Conservation (phyloP, 2,888 invertebrate genomes). For the Lycaena phlaeas region DNA sequence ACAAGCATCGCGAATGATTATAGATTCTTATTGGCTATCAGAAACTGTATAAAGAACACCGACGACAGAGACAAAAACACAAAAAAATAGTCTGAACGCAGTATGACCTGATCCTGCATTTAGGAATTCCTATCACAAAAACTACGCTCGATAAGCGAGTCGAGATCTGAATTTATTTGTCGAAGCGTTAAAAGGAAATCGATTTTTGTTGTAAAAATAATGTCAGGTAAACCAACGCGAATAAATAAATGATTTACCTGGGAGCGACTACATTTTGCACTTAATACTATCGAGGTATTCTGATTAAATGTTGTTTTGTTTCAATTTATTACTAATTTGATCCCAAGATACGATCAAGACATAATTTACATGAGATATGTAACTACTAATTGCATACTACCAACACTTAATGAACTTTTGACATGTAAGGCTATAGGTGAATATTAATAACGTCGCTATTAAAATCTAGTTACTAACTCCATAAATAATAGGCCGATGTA, state of each 20-base stretch:
- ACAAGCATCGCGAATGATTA: not conserved
- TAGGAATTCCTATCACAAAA: constrained; percentile 8
- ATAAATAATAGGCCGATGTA: too few species aligned
- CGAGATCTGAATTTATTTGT: constrained; percentile 28
- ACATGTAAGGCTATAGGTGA: too few species aligned
- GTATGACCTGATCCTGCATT: constrained; percentile 6
- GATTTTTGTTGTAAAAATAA: constrained; percentile 50
- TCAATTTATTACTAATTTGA: constrained; percentile 5
- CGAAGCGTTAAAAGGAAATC: constrained; percentile 26
- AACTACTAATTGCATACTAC: too few species aligned
- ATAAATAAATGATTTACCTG: constrained; percentile 38
- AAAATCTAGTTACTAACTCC: too few species aligned
- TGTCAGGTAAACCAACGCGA: constrained; percentile 51
- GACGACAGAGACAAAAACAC: constrained; percentile 8
- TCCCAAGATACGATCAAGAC: constrained; percentile 7
- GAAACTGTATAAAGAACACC: constrained; percentile 12
- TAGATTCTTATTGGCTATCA: not conserved
- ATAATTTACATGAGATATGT: too few species aligned
- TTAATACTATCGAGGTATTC: constrained; percentile 40
- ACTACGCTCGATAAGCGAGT: constrained; percentile 20
- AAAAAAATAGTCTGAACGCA: not conserved
- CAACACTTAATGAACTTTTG: too few species aligned
- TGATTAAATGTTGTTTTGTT: constrained; percentile 25
- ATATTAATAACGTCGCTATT: too few species aligned
- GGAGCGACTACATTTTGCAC: constrained; percentile 41